Conservation (phyloP, 1,140 invertebrate genomes). For the Stegodyphus mimosarum region DNA sequence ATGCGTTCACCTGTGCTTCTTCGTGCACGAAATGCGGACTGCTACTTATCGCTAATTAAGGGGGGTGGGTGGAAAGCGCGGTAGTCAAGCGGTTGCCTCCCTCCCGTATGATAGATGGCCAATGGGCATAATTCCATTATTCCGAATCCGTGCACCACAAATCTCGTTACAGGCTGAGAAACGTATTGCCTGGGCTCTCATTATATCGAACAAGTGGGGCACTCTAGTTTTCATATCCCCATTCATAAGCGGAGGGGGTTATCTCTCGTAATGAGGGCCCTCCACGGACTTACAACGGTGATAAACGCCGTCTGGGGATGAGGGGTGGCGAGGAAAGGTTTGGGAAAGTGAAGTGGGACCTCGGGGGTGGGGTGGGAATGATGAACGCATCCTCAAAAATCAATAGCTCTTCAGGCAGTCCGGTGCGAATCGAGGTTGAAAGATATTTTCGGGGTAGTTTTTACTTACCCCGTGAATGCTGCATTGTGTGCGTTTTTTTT, state of each 20-base stretch:
- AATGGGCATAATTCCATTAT: slow-evolving; percentile 60
- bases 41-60: slow-evolving; percentile 55
- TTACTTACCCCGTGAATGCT: not conserved
- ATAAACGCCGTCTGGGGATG: slow-evolving; percentile 31
- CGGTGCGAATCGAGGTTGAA: not conserved
- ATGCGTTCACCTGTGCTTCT: too few relatives aligned
- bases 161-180: slow-evolving; percentile 47
- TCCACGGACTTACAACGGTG: slow-evolving; percentile 28
- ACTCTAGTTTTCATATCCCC: not conserved
- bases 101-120: slow-evolving; percentile 56
- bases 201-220: slow-evolving; percentile 29
- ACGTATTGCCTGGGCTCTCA: slow-evolving; percentile 33
- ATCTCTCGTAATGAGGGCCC: slow-evolving; percentile 39
- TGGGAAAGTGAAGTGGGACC: slow-evolving; percentile 13
- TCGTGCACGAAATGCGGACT: too few relatives aligned
- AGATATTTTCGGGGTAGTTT: slow-evolving; percentile 18
- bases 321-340: not conserved
- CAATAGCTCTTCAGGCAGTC: slow-evolving; percentile 34
- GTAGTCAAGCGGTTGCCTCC: slow-evolving; percentile 22
- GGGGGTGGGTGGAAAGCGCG: slow-evolving; percentile 11
- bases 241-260: not conserved
- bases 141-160: slow-evolving; percentile 57
- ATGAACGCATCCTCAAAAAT: slow-evolving; percentile 40
- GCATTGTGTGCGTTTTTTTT: not conserved
- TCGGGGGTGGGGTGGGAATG: slow-evolving; percentile 17